Conservation (phyloP, 2,113 vertebrate genomes). For the Xenus cinereus region DNA sequence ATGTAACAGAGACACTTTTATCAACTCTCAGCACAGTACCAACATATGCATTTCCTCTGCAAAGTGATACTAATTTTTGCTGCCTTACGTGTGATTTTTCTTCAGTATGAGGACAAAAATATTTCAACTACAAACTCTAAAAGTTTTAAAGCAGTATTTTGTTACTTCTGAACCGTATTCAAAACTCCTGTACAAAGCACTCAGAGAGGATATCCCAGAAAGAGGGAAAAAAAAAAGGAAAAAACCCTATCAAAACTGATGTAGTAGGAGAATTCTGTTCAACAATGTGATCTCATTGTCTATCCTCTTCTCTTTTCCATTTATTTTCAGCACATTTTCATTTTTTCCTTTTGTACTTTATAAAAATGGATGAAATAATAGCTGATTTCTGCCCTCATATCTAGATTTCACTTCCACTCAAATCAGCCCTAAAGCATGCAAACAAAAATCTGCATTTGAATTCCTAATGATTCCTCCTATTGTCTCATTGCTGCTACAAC, state of each 20-base stretch:
- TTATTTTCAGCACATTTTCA: background rate
- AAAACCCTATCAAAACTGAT: background rate
- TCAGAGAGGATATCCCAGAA: background rate
- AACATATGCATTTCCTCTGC: background rate
- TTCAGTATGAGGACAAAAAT: background rate
- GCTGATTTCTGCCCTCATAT: slow-evolving; percentile 47
- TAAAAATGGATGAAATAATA: slow-evolving; percentile 18
- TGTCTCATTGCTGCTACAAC: slow-evolving; percentile 79
- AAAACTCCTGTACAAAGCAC: background rate
- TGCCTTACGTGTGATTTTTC: background rate
- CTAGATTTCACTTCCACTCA: slow-evolving; percentile 58
- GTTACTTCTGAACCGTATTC: background rate
- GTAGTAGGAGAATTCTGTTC: background rate
- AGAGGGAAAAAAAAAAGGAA: background rate
- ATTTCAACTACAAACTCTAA: background rate
- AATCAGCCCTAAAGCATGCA: slow-evolving; percentile 55
- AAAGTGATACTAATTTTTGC: slow-evolving; percentile 23
- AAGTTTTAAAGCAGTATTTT: background rate
- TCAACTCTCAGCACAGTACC: background rate
- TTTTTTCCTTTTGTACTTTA: slow-evolving; percentile 11
- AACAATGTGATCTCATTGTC: background rate
- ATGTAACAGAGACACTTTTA: slow-evolving; percentile 28
- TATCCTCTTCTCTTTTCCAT: background rate
- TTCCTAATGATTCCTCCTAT: slow-evolving; percentile 78
- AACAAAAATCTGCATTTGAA: slow-evolving; percentile 79